Conservation (phyloP, 2,113 vertebrate species). For the Anser brachyrhynchus region DNA sequence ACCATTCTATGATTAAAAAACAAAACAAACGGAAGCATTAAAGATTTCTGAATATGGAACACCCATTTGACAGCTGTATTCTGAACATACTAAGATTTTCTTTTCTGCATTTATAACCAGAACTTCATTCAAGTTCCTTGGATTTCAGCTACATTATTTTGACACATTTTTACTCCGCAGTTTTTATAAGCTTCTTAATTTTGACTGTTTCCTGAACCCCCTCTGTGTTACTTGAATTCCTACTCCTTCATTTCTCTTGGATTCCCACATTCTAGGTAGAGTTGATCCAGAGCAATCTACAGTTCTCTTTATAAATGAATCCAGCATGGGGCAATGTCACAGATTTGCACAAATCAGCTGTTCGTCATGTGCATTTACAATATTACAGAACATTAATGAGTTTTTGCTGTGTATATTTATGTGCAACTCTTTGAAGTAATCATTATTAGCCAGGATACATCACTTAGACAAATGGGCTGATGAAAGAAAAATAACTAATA, state of each 20-base stretch:
- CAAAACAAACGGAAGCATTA: background rate
- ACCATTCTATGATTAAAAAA: background rate
- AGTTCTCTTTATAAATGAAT: background rate
- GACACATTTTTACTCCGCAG: background rate
- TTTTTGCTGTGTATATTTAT: background rate
- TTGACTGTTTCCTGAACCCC: background rate
- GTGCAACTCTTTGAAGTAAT: constrained; percentile 38
- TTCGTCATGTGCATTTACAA: constrained; percentile 13
- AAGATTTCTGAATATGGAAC: background rate
- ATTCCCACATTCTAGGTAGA: background rate
- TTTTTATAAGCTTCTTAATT: background rate
- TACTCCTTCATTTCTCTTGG: background rate
- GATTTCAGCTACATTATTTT: background rate
- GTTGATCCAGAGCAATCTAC: background rate
- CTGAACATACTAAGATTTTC: background rate
- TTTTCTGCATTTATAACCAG: background rate
- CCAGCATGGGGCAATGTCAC: background rate
- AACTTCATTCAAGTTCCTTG: background rate
- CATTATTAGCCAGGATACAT: background rate
- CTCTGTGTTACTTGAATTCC: background rate
- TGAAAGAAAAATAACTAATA: background rate
- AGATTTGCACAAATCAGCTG: background rate
- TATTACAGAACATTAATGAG: constrained; percentile 38
- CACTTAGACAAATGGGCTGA: background rate
- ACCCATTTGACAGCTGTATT: background rate